phyloP scores from a whole-genome alignment of 2,888 invertebrate species.

The Lasioglossum figueresi region DNA sequence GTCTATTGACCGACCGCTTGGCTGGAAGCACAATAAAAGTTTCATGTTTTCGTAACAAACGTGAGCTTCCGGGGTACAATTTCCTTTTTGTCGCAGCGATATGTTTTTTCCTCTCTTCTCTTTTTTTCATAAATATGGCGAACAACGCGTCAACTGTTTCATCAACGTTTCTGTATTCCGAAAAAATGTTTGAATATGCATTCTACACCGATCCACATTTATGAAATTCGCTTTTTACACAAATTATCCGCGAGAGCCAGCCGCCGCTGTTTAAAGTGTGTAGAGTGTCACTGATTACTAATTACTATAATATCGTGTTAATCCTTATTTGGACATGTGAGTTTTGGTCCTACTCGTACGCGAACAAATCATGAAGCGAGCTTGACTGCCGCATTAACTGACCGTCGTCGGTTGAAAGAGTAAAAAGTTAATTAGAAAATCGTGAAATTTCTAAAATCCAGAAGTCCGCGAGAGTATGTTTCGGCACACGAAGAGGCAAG shows the following conservation, averaged over 20 bases:
- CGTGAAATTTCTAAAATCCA: background rate
- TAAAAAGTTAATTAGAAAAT: background rate
- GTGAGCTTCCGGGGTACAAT: background rate
- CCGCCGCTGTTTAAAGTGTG: too few species aligned
- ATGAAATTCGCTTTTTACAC: background rate
- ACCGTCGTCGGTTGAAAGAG: background rate
- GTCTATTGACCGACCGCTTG: background rate
- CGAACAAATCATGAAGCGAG: background rate
- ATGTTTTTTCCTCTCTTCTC: background rate
- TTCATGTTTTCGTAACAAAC: background rate
- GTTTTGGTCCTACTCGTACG: background rate
- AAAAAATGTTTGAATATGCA: background rate
- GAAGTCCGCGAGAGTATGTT: background rate
- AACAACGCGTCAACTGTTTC: background rate
- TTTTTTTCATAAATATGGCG: background rate
- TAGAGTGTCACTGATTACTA: too few species aligned
- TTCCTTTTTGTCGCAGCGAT: background rate
- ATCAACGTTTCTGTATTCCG: background rate
- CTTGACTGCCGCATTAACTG: background rate
- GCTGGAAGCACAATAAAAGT: background rate
- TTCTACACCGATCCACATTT: background rate
- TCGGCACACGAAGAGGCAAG: background rate
- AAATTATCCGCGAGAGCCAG: background rate
- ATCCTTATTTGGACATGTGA: too few species aligned
- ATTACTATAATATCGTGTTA: too few species aligned